Percentiles rank a stretch among this genome's conserved stretches.
Evolutionary conservation across 2,113 vertebrate genomes (phyloP).

Genomic region (Toxotes chatareus): DNA sequence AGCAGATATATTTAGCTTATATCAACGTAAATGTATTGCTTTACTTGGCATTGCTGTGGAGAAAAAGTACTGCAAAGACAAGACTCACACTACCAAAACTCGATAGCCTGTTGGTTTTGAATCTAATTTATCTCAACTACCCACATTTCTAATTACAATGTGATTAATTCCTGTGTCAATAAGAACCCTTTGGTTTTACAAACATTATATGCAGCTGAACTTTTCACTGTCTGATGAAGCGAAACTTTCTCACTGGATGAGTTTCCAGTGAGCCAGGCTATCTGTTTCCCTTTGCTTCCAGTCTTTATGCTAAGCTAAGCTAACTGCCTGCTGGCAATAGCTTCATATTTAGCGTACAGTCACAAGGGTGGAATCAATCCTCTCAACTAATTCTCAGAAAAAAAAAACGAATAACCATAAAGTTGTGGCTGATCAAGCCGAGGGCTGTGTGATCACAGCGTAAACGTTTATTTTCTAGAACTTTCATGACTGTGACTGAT

Average conservation of each 20-base stretch:
- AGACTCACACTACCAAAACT: not conserved
- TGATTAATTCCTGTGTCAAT: not conserved
- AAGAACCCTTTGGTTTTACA: not conserved
- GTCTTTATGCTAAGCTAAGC: no score
- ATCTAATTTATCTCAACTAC: not conserved
- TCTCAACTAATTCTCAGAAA: no score
- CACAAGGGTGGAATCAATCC: no score
- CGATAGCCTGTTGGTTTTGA: not conserved
- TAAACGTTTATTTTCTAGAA: constrained; percentile 57
- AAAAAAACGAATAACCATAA: not conserved
- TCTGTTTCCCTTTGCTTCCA: no score
- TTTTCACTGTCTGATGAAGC: not conserved
- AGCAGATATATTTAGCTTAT: not conserved
- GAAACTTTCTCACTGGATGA: not conserved
- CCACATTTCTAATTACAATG: not conserved
- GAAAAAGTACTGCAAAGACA: not conserved
- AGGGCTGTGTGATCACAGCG: not conserved
- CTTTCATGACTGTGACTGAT: constrained; percentile 40
- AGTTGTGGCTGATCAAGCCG: constrained; percentile 5
- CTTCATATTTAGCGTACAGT: no score
- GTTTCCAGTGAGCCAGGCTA: no score
- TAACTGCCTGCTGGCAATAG: no score
- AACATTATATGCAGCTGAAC: not conserved
- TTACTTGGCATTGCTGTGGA: not conserved
- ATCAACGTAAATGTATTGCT: not conserved